These are phyloP conservation scores for Yponomeuta cagnagella DNA, from an alignment of 2,888 invertebrate genomes.

Conservation along the genomic window DNA sequence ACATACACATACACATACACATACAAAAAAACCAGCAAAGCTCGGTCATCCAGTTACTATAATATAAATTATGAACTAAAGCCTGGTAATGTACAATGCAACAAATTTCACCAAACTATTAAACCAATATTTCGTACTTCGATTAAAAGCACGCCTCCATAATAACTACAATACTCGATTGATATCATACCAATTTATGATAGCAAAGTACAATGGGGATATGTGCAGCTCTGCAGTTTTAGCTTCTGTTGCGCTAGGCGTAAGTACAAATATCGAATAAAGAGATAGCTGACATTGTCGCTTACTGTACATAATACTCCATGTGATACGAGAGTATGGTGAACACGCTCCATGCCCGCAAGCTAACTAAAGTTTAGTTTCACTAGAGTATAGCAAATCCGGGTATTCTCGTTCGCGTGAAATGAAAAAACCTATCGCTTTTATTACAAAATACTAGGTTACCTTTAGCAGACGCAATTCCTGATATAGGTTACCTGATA, in stretches of 20 bases:
- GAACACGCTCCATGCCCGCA: neutral
- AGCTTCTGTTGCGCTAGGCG: no score
- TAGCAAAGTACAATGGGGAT: neutral
- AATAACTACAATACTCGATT: neutral
- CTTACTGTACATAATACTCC: neutral
- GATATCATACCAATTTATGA: neutral
- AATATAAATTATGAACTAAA: neutral
- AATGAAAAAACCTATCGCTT: neutral
- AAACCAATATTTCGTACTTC: neutral
- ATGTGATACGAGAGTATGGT: neutral
- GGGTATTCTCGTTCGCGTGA: neutral
- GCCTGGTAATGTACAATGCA: neutral
- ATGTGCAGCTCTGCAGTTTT: no score
- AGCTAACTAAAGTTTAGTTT: constrained; percentile 1
- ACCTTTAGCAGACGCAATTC: no score
- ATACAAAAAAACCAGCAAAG: neutral
- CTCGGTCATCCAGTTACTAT: neutral
- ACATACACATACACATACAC: neutral
- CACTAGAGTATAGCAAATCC: neutral
- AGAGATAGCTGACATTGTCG: no score
- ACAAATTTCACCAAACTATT: neutral
- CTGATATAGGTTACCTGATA: no score
- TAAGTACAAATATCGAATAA: no score
- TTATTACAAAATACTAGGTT: no score
- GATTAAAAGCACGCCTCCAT: neutral